A percentile compares a stretch with the other conserved stretches of the same genome.
Evolutionary conservation across 2,113 vertebrate genomes (phyloP).

Genomic region (Pteropus alecto): DNA sequence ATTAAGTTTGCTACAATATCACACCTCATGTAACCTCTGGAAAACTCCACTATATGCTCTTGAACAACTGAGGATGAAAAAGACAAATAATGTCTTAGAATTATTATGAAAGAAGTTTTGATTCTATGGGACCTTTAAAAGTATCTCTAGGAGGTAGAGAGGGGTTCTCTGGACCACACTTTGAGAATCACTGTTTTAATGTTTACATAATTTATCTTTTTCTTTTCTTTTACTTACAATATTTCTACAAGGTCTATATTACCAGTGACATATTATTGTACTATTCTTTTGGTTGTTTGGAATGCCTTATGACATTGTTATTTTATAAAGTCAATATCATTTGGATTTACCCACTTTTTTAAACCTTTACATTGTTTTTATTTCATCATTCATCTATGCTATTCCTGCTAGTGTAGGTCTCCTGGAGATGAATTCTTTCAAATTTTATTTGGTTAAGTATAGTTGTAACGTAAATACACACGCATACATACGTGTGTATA

Average conservation of each 20-base stretch:
- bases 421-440: background rate
- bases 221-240: background rate
- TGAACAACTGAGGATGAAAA: background rate
- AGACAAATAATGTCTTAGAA: background rate
- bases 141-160: background rate
- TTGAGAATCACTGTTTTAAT: background rate
- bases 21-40: background rate
- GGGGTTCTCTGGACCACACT: background rate
- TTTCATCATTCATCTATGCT: background rate
- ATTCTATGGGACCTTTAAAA: background rate
- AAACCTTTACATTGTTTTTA: background rate
- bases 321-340: background rate
- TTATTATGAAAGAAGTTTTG: constrained; percentile 10
- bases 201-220: background rate
- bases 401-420: background rate
- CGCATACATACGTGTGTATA: no score
- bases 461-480: background rate
- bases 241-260: background rate
- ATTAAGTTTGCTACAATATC: constrained; percentile 31
- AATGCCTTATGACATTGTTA: background rate
- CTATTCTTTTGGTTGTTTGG: background rate
- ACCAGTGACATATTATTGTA: background rate
- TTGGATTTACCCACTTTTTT: background rate
- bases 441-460: background rate
- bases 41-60: background rate